Evolutionary conservation across 2,797 vertebrate species (phyloP), one percentile per base, ranked within the genome.

Genomic region (Oceanodroma leucorhoa): DNA sequence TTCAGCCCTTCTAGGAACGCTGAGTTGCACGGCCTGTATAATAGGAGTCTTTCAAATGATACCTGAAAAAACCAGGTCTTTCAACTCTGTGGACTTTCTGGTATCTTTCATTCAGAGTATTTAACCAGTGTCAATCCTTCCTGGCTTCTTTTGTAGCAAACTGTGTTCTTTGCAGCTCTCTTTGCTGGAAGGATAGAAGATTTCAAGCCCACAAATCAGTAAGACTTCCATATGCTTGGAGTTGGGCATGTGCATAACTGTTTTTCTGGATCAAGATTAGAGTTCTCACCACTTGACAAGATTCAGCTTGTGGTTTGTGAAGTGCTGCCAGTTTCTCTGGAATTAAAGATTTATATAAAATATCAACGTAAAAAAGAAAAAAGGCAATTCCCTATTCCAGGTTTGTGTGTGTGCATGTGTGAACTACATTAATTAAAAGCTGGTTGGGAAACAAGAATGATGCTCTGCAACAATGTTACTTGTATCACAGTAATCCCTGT

Each of bases 261-360:
- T 66, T 88, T 82, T 87, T 62, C 79, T 95, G 91, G 85, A 96
- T 81, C 66, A 66, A 61, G 61, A 90, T 78, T 58, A 93, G 57
- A 94, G 46, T 78, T 89, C 94, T 72, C 62, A 72, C 46, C 40
- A 40, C 54, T 69, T 91, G 69, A 92, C 87, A 94, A 90, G 82
- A 91, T 81, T 91, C 64, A 93, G 54, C 76, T 79, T 83, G 87
- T 66, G 77, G 61, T 78, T 96, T 89, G 54, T 87, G 72, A 90
- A 76, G 26, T 43, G 66, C 62, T 94, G 79, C 87, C 89, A 91
- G 84, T 71, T 92, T 53, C 50, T 93, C 55, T 83, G 76, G 41
- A 82, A 82, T 83, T 83, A 64, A 90, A 92, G 53, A 40, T 77
- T 70, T 83, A 54, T 87, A 58, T n/a, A 51, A 93, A 94, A 67